These are phyloP conservation scores for Smutsia gigantea DNA, from an alignment of 2,797 vertebrate species.

Conservation along the genomic window DNA sequence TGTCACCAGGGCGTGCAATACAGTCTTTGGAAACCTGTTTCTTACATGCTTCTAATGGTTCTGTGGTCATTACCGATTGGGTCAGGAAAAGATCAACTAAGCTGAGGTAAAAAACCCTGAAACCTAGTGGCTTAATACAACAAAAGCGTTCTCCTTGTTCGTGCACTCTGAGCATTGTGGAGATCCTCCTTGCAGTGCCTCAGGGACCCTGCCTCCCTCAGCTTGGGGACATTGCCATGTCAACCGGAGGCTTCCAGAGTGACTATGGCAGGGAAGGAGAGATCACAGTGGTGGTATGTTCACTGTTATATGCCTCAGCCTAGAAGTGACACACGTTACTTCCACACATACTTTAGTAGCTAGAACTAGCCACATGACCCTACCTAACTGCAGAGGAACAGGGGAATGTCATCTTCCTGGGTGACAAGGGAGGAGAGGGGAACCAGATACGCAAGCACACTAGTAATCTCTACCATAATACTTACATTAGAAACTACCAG, in stretches of 20 bases:
- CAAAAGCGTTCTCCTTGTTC: constrained; percentile 9
- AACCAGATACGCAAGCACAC: neutral
- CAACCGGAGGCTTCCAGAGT: neutral
- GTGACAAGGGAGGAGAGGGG: neutral
- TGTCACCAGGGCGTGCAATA: neutral
- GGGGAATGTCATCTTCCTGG: neutral
- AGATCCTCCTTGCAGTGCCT: neutral
- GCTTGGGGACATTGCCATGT: neutral
- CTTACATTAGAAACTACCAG: neutral
- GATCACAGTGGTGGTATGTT: neutral
- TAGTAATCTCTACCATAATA: neutral
- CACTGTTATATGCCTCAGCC: neutral
- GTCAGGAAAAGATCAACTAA: neutral
- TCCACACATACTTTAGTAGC: neutral
- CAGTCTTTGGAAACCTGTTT: neutral
- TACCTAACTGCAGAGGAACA: neutral
- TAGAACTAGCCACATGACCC: neutral
- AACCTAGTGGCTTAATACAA: neutral
- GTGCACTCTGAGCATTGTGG: neutral
- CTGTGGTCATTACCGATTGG: neutral
- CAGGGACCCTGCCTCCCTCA: neutral
- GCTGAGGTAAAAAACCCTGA: neutral
- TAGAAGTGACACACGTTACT: neutral
- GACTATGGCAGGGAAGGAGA: neutral
- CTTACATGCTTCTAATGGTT: neutral